Evolutionary conservation across 2,113 vertebrate genomes (phyloP).

Genomic region (Rhabdornis inornatus): DNA sequence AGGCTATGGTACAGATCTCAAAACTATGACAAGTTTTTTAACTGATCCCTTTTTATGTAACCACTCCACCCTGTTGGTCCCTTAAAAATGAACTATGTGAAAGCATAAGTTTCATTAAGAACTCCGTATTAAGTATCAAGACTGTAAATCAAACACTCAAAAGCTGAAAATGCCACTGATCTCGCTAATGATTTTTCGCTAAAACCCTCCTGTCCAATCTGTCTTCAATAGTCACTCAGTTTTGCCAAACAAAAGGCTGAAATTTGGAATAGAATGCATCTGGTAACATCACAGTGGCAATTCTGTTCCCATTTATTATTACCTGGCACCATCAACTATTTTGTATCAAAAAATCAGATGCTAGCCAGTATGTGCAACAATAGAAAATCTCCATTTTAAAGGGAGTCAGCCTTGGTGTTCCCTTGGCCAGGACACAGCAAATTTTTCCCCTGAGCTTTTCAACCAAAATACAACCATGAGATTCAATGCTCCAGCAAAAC

Average conservation of each 20-base stretch:
- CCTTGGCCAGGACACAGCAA: not conserved
- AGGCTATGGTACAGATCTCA: not conserved
- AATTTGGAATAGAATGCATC: not conserved
- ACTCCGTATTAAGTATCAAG: not conserved
- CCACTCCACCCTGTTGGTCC: not conserved
- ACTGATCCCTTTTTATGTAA: not conserved
- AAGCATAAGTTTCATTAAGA: not conserved
- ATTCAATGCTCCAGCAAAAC: not conserved
- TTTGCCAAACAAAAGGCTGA: not conserved
- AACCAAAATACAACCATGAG: not conserved
- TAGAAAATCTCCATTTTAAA: not conserved
- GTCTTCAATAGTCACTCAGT: not conserved
- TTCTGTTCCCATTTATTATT: not conserved
- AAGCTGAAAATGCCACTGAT: not conserved
- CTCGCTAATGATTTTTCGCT: not conserved
- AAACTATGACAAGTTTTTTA: not conserved
- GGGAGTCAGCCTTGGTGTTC: not conserved
- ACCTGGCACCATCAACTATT: not conserved
- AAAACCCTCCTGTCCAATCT: not conserved
- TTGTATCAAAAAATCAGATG: not conserved
- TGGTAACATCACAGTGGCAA: not conserved
- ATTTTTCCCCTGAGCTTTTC: not conserved
- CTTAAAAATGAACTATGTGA: not conserved
- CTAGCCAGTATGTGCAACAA: not conserved
- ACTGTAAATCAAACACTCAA: not conserved